Evolutionary conservation across 2,888 invertebrate species (phyloP).

Genomic region (Capitulum mitella): DNA sequence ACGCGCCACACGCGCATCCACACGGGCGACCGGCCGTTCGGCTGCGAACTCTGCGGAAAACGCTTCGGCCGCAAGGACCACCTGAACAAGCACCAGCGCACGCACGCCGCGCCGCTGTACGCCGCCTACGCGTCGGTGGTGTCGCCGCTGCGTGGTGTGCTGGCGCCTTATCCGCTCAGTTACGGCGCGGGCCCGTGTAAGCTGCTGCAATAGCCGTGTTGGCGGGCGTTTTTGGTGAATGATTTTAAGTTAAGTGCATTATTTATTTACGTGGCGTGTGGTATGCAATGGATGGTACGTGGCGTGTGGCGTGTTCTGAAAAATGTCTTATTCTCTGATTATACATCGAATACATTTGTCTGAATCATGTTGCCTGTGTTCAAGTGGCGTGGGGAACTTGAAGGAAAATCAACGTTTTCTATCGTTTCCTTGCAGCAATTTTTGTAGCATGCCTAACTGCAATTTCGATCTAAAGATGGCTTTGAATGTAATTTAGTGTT

Average conservation of each 20-base stretch:
- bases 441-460: too few species aligned
- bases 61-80: slow-evolving; percentile 72
- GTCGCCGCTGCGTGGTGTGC: not conserved
- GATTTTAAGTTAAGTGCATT: not conserved
- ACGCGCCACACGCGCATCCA: slow-evolving; percentile 73
- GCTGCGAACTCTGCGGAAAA: slow-evolving; percentile 68
- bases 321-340: not conserved
- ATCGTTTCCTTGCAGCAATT: too few species aligned
- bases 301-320: not conserved
- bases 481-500: too few species aligned
- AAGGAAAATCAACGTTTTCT: too few species aligned
- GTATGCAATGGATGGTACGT: too few species aligned
- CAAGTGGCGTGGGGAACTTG: too few species aligned
- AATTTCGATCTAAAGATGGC: too few species aligned
- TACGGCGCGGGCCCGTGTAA: not conserved
- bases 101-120: slow-evolving; percentile 28
- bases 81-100: slow-evolving; percentile 55
- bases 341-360: not conserved
- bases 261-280: not conserved
- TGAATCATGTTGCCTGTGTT: too few species aligned
- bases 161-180: not conserved
- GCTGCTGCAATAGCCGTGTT: not conserved
- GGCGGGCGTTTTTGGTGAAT: too few species aligned
- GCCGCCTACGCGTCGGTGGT: not conserved
- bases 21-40: slow-evolving; percentile 65